Percentiles rank a stretch among this genome's conserved stretches.
These are phyloP conservation scores for Leptura quadrifasciata DNA, from an alignment of 2,888 invertebrate genomes.

Conservation along the genomic window DNA sequence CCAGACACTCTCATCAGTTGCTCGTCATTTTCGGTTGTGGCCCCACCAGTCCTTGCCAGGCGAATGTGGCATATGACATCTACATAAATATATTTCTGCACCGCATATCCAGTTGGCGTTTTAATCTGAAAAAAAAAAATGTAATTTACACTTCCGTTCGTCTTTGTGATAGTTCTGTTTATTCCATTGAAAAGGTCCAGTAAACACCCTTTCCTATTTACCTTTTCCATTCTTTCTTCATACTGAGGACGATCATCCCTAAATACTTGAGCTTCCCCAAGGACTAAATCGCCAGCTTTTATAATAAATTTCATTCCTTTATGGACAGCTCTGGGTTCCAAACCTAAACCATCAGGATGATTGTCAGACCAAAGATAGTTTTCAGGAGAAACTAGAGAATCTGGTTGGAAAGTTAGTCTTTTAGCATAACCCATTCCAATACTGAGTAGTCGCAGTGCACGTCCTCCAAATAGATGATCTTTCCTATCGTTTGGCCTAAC, in stretches of 20 bases:
- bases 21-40: constrained; percentile 77
- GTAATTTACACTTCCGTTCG: too few relatives aligned
- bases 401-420: constrained; percentile 83
- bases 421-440: constrained; percentile 87
- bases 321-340: constrained; percentile 81
- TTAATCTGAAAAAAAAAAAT: constrained; percentile 63
- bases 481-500: constrained; percentile 82
- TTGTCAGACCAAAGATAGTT: constrained; percentile 89
- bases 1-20: constrained; percentile 83
- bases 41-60: constrained; percentile 78
- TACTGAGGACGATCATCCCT: constrained; percentile 81
- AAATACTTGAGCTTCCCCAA: constrained; percentile 82
- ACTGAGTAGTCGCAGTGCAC: constrained; percentile 78
- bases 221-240: constrained; percentile 80
- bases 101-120: constrained; percentile 71
- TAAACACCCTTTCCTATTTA: constrained; percentile 62
- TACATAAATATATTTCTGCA: constrained; percentile 81
- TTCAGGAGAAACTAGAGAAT: constrained; percentile 77
- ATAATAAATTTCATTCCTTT: constrained; percentile 81
- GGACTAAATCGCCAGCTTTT: constrained; percentile 76
- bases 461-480: constrained; percentile 80
- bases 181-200: neutral
- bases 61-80: constrained; percentile 82
- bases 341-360: constrained; percentile 82
- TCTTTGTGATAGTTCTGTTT: too few relatives aligned